Evolutionary conservation across 2,797 vertebrate species (phyloP).

Genomic region (Sorex maritimensis): DNA sequence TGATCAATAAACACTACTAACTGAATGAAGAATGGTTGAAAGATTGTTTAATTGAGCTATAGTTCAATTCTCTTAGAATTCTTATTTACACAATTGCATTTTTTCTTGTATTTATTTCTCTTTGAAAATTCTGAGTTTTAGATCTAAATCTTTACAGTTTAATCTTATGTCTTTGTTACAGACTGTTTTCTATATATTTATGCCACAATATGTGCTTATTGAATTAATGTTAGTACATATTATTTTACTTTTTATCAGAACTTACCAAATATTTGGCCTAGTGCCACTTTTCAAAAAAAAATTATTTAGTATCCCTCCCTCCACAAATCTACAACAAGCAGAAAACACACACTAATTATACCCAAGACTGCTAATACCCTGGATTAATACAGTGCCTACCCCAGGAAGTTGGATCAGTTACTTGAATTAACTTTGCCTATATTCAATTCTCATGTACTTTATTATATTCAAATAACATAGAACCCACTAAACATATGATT

Average conservation of each 20-base stretch:
- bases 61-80: not conserved
- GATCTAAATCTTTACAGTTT: not conserved
- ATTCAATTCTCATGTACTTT: constrained; percentile 7
- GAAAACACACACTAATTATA: too few relatives aligned
- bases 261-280: too few relatives aligned
- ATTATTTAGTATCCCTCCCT: too few relatives aligned
- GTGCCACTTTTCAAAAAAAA: too few relatives aligned
- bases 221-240: not conserved
- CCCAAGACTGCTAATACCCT: too few relatives aligned
- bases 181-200: not conserved
- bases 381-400: too few relatives aligned
- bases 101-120: not conserved
- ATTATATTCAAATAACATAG: not conserved
- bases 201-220: not conserved
- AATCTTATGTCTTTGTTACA: not conserved
- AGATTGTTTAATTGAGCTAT: not conserved
- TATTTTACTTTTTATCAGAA: not conserved
- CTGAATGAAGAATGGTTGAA: not conserved
- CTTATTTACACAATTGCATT: not conserved
- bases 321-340: too few relatives aligned
- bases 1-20: not conserved
- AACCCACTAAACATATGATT: constrained; percentile 16
- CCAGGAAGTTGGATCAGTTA: too few relatives aligned
- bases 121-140: not conserved
- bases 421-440: too few relatives aligned